phyloP scores from a whole-genome alignment of 2,797 vertebrate genomes.

The Scolopax rusticola region DNA sequence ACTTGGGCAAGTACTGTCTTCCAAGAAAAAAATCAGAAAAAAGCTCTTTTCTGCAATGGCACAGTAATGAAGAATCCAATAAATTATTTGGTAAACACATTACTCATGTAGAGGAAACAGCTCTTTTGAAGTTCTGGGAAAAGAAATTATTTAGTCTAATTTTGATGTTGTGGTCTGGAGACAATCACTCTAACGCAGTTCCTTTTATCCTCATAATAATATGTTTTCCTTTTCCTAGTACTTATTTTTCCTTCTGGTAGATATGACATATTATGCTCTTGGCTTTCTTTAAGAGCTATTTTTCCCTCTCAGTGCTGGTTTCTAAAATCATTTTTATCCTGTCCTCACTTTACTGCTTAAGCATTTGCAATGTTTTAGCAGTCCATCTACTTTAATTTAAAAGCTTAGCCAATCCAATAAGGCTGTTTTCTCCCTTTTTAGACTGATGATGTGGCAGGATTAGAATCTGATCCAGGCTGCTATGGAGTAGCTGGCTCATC shows the following conservation, averaged over 20 bases:
- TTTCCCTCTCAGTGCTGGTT: background rate
- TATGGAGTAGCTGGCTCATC: conserved; percentile 20
- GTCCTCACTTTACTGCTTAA: conserved; percentile 31
- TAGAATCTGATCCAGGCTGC: conserved; percentile 32
- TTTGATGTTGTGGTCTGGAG: conserved; percentile 17
- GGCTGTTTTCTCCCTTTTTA: background rate
- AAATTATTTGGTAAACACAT: conserved; percentile 35
- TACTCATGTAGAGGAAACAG: background rate
- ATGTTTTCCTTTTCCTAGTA: conserved; percentile 18
- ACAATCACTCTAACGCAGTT: conserved; percentile 16
- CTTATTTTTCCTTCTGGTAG: conserved; percentile 31
- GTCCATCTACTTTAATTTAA: conserved; percentile 43
- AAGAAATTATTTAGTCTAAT: conserved; percentile 44
- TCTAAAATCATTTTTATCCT: conserved; percentile 46
- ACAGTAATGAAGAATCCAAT: background rate
- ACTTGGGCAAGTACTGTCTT: background rate
- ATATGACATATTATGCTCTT: background rate
- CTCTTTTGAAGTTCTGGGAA: conserved; percentile 21
- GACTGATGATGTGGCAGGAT: conserved; percentile 33
- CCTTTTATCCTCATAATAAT: conserved; percentile 12
- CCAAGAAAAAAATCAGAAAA: background rate
- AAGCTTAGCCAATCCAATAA: conserved; percentile 24
- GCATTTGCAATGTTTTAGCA: conserved; percentile 14
- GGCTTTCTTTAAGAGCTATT: background rate
- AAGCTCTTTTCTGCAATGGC: background rate